A percentile compares a stretch with the other conserved stretches of the same genome.
These are phyloP conservation scores for Platysternon megacephalum DNA, from an alignment of 2,113 vertebrate genomes.

Conservation along the genomic window DNA sequence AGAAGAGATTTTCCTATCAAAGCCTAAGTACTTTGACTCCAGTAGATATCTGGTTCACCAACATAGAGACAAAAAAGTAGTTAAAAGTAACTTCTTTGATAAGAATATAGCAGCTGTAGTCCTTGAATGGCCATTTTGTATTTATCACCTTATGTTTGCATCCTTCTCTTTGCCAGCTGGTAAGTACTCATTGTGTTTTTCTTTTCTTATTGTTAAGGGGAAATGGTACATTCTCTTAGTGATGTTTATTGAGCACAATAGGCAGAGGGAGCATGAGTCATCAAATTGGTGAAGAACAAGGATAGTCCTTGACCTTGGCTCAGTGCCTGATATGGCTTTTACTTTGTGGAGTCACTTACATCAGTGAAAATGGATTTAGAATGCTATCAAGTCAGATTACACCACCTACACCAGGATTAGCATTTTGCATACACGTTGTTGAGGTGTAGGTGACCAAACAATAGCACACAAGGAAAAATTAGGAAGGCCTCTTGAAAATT, in stretches of 20 bases:
- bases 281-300: neutral
- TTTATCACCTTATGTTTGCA: conserved; percentile 18
- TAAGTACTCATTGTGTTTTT: neutral
- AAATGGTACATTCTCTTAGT: neutral
- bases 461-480: conserved; percentile 38
- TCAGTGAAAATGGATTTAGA: neutral
- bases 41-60: conserved; percentile 43
- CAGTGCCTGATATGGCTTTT: neutral
- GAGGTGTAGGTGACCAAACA: neutral
- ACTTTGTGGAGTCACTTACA: neutral
- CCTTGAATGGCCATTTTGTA: neutral
- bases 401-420: neutral
- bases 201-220: conserved; percentile 18
- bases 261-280: neutral
- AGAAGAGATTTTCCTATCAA: neutral
- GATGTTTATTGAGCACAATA: neutral
- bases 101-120: neutral
- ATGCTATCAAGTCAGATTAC: conserved; percentile 2
- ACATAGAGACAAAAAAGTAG: neutral
- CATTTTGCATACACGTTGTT: neutral
- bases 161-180: neutral
- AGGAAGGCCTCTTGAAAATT: conserved; percentile 39
- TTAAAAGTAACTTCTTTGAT: conserved; percentile 35
- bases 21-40: conserved; percentile 36
- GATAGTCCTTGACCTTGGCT: neutral